A percentile compares a stretch with the other conserved stretches of the same genome.
These are phyloP conservation scores for Drosophila burlai DNA, from an alignment of 1,140 invertebrate species.

Conservation along the genomic window DNA sequence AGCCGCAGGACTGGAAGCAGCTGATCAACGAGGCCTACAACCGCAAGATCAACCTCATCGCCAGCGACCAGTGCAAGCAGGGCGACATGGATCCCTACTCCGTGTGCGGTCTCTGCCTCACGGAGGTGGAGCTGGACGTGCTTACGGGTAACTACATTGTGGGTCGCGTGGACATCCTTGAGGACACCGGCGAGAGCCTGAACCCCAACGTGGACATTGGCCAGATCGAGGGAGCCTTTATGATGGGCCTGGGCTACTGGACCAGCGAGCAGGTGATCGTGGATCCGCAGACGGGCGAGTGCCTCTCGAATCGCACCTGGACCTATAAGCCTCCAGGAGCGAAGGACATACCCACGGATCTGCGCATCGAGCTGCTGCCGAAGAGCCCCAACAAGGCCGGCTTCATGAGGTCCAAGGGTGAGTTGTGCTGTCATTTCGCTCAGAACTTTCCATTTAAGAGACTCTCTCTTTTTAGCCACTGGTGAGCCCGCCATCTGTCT, in stretches of 20 bases:
- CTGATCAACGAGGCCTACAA: conserved; percentile 87
- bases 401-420: conserved; percentile 91
- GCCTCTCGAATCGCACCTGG: conserved; percentile 91
- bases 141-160: conserved; percentile 89
- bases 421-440: conserved; percentile 81
- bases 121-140: conserved; percentile 91
- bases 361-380: conserved; percentile 90
- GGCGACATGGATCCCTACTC: conserved; percentile 85
- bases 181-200: conserved; percentile 90
- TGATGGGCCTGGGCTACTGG: conserved; percentile 94
- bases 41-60: conserved; percentile 88
- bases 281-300: conserved; percentile 88
- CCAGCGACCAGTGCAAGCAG: conserved; percentile 86
- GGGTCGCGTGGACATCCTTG: conserved; percentile 89
- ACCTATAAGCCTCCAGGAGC: conserved; percentile 93
- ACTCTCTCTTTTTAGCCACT: conserved; percentile 85
- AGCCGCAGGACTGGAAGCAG: conserved; percentile 88
- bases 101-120: conserved; percentile 87
- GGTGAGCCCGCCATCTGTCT: conserved; percentile 93
- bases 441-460: too few relatives aligned
- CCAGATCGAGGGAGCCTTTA: conserved; percentile 91
- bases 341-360: conserved; percentile 93
- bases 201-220: conserved; percentile 93
- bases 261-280: conserved; percentile 90
- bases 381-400: conserved; percentile 90